A percentile compares a stretch with the other conserved stretches of the same genome.
These are phyloP conservation scores for Dione juno DNA, from an alignment of 2,888 invertebrate species.

Conservation along the genomic window DNA sequence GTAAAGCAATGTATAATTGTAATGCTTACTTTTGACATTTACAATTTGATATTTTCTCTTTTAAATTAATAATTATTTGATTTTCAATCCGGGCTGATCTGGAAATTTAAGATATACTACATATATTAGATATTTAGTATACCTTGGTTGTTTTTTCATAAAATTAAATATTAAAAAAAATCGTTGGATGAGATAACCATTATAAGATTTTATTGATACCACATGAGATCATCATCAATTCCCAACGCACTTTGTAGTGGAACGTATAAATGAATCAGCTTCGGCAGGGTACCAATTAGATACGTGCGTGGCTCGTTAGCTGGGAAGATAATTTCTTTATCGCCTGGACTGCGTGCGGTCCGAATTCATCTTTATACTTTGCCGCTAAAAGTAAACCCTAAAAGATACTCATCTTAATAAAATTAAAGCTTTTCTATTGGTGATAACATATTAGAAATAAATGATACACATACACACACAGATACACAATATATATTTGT, in stretches of 20 bases:
- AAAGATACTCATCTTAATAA: constrained; percentile 7
- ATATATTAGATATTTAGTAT: no score
- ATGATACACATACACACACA: no score
- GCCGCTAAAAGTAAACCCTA: constrained; percentile 39
- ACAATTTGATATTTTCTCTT: no score
- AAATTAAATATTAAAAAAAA: not conserved
- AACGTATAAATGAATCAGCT: constrained; percentile 50
- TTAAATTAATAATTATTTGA: no score
- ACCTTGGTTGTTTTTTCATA: not conserved
- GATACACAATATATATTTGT: no score
- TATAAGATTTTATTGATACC: constrained; percentile 43
- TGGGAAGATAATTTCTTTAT: constrained; percentile 76
- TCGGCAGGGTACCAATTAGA: constrained; percentile 51
- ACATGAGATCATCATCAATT: constrained; percentile 47
- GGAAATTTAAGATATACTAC: no score
- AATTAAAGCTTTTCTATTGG: not conserved
- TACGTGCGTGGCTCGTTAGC: constrained; percentile 62
- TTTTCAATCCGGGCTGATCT: no score
- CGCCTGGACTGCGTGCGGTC: constrained; percentile 70
- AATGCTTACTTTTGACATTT: no score
- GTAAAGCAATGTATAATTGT: no score
- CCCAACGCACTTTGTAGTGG: constrained; percentile 46
- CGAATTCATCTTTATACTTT: constrained; percentile 54
- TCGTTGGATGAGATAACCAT: constrained; percentile 13
- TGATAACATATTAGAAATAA: not conserved